Base-by-base conservation (phyloP, 1,140 invertebrate species). In the Cephus cinctus region DNA sequence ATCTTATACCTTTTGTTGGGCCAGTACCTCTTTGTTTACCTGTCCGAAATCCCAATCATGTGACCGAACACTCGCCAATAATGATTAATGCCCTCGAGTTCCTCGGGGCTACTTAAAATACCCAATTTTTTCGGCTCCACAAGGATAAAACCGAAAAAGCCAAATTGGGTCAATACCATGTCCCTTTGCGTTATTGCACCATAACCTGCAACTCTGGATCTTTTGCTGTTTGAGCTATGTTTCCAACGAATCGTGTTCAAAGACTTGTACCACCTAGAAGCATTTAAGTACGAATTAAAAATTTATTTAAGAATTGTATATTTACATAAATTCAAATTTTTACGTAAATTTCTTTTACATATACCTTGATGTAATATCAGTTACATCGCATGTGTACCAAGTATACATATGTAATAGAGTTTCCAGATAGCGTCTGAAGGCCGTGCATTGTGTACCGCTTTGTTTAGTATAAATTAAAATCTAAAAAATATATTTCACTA, bases 31-130 rank as follows among this genome's bases (percentile, higher is more conserved):
- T 40, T 12, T 12, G 20, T 32, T 20, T 67, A 86, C 80, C 79
- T 80, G 57, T 94, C 88, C 40, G 88, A 79, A 11, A 94, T 82
- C 0, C 89, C 91, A 43, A 94, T 71, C 47, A 88, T 61, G 57
- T 87, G 79, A 1, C 89, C 90, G 16, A 92, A 81, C 4, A 88
- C 83, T 34, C 84, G 78, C 90, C 90, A 94, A 52, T 90, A 84
- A 69, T 94, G 89, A 15, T 86, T 71, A 31, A 88, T 84, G 5
- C 81, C 84, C 49, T 86, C 82, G 27, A 83, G 81, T 12, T 82
- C 74, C 5, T 77, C 55, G 5, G 67, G 61, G 1, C 66, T 57
- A 3, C 73, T 50, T 4, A 64, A 59, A 1, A 92, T 67, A 0
- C 86, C 84, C 21, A 90, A 70, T 15, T 77, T 68, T 21, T 83